Evolutionary conservation across 2,113 vertebrate species (phyloP).

Genomic region (Cisticola juncidis): DNA sequence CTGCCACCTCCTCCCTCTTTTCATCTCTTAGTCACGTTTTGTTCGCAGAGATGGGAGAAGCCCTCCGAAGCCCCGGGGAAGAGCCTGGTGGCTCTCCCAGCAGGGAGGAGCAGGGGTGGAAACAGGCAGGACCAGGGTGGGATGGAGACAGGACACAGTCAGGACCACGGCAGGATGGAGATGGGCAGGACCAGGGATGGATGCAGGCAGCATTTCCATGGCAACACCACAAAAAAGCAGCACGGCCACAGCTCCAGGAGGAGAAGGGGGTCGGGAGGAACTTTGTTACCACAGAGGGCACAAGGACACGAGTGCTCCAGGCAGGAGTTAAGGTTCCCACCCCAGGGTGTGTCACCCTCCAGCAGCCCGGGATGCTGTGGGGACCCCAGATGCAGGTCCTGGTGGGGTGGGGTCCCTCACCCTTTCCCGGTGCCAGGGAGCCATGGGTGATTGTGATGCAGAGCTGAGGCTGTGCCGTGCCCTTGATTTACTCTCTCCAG

Average conservation of each 20-base stretch:
- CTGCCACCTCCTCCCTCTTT: background rate
- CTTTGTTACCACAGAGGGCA: background rate
- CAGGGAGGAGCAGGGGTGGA: background rate
- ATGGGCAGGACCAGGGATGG: background rate
- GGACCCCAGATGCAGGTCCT: rapidly evolving
- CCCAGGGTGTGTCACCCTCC: background rate
- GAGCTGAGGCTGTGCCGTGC: background rate
- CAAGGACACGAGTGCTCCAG: rapidly evolving
- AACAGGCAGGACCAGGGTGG: background rate
- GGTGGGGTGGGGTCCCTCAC: rapidly evolving
- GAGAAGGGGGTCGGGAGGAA: background rate
- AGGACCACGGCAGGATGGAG: background rate
- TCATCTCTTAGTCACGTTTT: background rate
- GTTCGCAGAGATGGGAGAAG: background rate
- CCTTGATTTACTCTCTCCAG: slow-evolving; percentile 55
- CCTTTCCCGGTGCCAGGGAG: background rate
- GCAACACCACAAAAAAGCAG: slow-evolving; percentile 26
- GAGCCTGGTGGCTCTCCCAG: background rate
- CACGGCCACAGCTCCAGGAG: background rate
- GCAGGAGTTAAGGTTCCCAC: background rate
- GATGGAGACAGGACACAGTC: background rate
- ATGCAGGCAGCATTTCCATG: slow-evolving; percentile 40
- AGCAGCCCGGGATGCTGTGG: rapidly evolving
- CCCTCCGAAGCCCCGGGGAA: background rate
- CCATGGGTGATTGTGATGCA: background rate